Evolutionary conservation across 1,140 invertebrate genomes (phyloP).

Genomic region (Meloidogyne hapla): DNA sequence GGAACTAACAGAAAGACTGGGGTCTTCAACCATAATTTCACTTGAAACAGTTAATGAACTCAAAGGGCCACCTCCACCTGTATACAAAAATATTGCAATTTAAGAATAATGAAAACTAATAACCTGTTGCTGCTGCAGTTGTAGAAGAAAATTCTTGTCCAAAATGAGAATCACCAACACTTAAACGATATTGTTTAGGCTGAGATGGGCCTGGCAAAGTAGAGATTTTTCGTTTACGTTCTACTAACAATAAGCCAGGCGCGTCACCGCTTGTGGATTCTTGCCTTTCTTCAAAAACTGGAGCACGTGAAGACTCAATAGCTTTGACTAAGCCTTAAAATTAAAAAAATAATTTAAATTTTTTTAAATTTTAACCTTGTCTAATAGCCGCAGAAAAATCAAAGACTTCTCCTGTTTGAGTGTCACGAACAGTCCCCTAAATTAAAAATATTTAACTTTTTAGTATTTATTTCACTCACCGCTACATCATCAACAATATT

Average conservation of each 20-base stretch:
- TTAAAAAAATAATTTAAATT: not conserved
- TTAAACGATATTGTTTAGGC: constrained; percentile 3
- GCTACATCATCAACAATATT: constrained; percentile 77
- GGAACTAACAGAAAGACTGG: constrained; percentile 55
- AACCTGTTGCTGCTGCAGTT: not conserved
- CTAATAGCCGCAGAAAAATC: constrained; percentile 37
- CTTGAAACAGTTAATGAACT: constrained; percentile 70
- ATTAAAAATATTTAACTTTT: not conserved
- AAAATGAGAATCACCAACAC: not conserved
- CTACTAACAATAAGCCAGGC: constrained; percentile 50
- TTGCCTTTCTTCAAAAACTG: constrained; percentile 12
- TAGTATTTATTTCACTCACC: not conserved
- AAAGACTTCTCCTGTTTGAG: constrained; percentile 68
- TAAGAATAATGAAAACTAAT: not conserved
- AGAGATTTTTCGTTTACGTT: constrained; percentile 42
- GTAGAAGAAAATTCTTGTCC: not conserved
- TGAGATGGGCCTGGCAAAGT: not conserved
- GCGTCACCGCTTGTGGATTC: constrained; percentile 23
- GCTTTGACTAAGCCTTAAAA: constrained; percentile 68
- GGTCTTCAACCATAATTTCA: constrained; percentile 63
- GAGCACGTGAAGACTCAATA: constrained; percentile 68
- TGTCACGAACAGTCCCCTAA: constrained; percentile 72
- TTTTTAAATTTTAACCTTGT: constrained; percentile 32
- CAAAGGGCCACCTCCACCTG: constrained; percentile 31
- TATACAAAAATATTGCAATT: constrained; percentile 24